phyloP scores from a whole-genome alignment of 2,888 invertebrate species.

The Nebria salina region DNA sequence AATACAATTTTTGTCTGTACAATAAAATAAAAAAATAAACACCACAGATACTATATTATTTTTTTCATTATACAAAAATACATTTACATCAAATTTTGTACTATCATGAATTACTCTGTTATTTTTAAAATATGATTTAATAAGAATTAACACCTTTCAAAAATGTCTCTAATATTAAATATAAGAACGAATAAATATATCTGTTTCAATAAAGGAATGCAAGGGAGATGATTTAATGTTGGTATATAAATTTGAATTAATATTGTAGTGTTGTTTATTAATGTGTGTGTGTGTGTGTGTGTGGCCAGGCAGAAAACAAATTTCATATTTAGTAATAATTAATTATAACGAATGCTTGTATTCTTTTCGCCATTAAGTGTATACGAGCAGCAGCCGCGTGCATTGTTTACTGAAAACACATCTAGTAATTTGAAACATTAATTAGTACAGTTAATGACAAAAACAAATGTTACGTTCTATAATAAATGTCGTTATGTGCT shows the following conservation, averaged over 20 bases:
- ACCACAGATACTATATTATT: too few relatives aligned
- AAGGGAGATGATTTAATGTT: background rate
- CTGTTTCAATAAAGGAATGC: background rate
- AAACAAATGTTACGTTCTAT: constrained; percentile 43
- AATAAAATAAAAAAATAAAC: too few relatives aligned
- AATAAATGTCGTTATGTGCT: constrained; percentile 40
- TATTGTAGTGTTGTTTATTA: background rate
- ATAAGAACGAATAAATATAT: too few relatives aligned
- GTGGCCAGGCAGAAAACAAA: background rate
- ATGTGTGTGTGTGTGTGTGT: background rate
- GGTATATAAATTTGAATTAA: too few relatives aligned
- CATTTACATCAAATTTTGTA: too few relatives aligned
- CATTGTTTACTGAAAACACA: constrained; percentile 35
- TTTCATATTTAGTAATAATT: background rate
- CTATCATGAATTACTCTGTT: too few relatives aligned
- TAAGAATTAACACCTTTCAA: too few relatives aligned
- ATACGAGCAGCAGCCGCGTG: constrained; percentile 13
- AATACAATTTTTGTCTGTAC: too few relatives aligned
- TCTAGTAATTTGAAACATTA: constrained; percentile 42
- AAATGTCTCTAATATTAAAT: too few relatives aligned
- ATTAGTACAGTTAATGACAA: constrained; percentile 41
- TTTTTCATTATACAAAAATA: too few relatives aligned
- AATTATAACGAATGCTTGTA: constrained; percentile 31
- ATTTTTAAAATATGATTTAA: too few relatives aligned
- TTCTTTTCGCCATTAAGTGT: constrained; percentile 39